phyloP scores from a whole-genome alignment of 2,113 vertebrate species.

The Corynorhinus townsendii region DNA sequence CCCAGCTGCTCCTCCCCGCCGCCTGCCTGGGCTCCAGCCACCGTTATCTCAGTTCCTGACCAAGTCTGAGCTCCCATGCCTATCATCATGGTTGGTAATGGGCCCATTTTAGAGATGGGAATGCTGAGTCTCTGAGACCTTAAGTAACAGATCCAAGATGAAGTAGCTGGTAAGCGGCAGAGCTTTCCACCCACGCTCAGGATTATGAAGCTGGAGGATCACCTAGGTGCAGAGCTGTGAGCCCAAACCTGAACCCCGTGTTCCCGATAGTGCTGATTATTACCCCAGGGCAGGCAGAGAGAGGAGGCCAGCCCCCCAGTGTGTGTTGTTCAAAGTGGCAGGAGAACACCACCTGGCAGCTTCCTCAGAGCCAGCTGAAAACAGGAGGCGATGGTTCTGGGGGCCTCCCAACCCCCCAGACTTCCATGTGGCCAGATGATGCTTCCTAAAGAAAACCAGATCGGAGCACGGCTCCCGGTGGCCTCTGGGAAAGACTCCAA shows the following conservation, averaged over 20 bases:
- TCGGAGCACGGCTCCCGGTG: accelerated
- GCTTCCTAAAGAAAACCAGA: neutral
- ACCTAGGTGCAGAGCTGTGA: neutral
- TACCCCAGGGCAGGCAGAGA: neutral
- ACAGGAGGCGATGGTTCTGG: neutral
- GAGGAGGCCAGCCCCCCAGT: neutral
- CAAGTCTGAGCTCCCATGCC: neutral
- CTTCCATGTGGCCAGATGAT: neutral
- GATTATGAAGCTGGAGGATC: neutral
- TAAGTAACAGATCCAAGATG: neutral
- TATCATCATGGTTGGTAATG: accelerated
- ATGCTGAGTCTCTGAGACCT: neutral
- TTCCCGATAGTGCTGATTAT: neutral
- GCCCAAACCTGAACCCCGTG: neutral
- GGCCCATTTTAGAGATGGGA: neutral
- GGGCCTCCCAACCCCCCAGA: neutral
- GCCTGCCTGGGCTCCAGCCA: neutral
- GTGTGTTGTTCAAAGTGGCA: neutral
- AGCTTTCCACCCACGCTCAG: neutral
- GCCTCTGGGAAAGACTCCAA: neutral
- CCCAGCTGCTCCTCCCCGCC: constrained; percentile 29
- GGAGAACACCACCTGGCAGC: neutral
- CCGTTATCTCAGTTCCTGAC: neutral
- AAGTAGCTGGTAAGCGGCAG: neutral
- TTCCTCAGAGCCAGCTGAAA: neutral